Evolutionary conservation across 2,797 vertebrate species (phyloP).

Genomic region (Cichlasoma orientale): DNA sequence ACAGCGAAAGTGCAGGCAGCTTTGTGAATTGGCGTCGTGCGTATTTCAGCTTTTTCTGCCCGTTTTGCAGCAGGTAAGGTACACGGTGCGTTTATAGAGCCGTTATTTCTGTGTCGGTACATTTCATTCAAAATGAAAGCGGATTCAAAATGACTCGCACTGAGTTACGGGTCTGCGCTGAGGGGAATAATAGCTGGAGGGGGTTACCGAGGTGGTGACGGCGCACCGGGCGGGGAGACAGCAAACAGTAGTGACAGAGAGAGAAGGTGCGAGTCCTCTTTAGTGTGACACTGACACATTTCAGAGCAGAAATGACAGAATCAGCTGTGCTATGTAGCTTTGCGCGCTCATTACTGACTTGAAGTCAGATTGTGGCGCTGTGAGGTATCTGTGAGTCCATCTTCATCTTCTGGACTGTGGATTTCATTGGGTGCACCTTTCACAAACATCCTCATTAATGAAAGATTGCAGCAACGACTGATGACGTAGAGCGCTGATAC

Average conservation of each 20-base stretch:
- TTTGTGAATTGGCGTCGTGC: slow-evolving; percentile 26
- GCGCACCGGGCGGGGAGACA: slow-evolving; percentile 32
- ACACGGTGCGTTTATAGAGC: background rate
- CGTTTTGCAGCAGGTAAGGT: slow-evolving; percentile 14
- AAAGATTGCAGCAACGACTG: background rate
- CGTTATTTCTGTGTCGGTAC: background rate
- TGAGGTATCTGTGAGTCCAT: background rate
- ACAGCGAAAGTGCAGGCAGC: slow-evolving; percentile 19
- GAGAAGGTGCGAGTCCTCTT: background rate
- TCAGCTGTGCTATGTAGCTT: background rate
- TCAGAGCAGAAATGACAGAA: background rate
- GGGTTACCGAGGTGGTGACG: slow-evolving; percentile 48
- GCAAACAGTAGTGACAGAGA: background rate
- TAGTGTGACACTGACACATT: no score
- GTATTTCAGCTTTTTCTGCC: background rate
- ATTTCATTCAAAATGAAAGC: background rate
- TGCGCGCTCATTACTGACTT: background rate
- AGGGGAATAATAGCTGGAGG: background rate
- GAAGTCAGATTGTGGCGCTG: slow-evolving; percentile 21
- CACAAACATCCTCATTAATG: background rate
- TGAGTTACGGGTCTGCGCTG: background rate
- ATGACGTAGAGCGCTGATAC: no score
- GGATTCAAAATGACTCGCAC: background rate
- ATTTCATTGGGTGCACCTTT: background rate
- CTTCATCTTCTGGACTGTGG: background rate